These are phyloP conservation scores for Orthonevra nobilis DNA, from an alignment of 2,888 invertebrate species.

Conservation along the genomic window DNA sequence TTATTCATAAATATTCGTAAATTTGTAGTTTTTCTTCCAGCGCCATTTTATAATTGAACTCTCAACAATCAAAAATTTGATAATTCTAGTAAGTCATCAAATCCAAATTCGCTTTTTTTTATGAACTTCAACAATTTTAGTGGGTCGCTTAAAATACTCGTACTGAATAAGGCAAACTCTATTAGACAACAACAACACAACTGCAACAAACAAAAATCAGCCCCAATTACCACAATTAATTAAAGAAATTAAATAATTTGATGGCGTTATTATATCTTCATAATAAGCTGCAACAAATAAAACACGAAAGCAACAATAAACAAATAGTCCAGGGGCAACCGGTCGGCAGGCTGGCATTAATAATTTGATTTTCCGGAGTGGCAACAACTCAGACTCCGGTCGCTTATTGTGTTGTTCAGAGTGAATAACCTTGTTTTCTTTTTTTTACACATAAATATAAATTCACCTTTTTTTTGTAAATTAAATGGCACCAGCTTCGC, in stretches of 20 bases:
- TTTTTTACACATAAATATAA: neutral
- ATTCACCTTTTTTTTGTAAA: slow-evolving; percentile 1
- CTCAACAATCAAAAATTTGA: no score
- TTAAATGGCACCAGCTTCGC: slow-evolving; percentile 41
- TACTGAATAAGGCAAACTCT: no score
- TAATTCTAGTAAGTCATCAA: no score
- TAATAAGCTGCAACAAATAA: slow-evolving; percentile 42
- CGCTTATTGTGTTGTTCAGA: slow-evolving; percentile 60
- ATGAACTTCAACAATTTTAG: no score
- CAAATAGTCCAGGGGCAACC: slow-evolving; percentile 66
- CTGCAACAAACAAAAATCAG: no score
- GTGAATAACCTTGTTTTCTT: slow-evolving; percentile 62
- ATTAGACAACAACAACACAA: no score
- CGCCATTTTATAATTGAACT: no score
- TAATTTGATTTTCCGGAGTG: slow-evolving; percentile 70
- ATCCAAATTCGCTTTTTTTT: no score
- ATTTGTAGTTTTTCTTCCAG: no score
- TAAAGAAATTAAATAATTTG: slow-evolving; percentile 55
- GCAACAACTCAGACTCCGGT: slow-evolving; percentile 64
- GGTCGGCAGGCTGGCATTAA: slow-evolving; percentile 64
- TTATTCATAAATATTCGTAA: no score
- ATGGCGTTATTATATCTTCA: slow-evolving; percentile 57
- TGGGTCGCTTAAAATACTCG: no score
- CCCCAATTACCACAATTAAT: no score
- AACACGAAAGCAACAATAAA: slow-evolving; percentile 25